Base-by-base conservation (phyloP, 2,113 vertebrate species). In the Oreochromis aureus region DNA sequence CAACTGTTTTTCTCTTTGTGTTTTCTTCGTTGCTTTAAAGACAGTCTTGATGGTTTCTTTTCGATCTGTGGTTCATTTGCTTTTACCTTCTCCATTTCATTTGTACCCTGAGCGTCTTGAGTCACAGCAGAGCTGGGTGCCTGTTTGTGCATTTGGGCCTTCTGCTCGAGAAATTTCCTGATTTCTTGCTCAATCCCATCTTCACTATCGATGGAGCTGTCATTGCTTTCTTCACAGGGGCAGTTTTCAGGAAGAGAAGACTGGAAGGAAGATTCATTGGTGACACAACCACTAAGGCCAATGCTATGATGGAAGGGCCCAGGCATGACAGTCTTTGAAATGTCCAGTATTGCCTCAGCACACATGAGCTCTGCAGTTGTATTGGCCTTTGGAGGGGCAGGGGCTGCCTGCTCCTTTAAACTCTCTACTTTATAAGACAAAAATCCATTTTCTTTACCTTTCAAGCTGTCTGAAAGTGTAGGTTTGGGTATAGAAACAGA, bases 171-270 rank as follows among this genome's bases (percentile, higher is more conserved):
- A 87, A 98, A 99, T 1, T 95, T 97, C 39, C 96, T 94, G 93
- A 99, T 99, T 92, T 99, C 98, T 87, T 97, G 98, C 90, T 99
- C 98, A 4, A 99, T 99, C 24, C 98, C 98, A 48, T 99, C 98
- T 5, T 98, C 98, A 0, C 99, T 99, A 86, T 99, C 98, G 87
- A 98, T 94, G 0, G 97, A 97, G 87, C 97, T 98, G 89, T 95
- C 97, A 51, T 98, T 97, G 1, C 97, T 97, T 53, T 93, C 92
- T 48, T 93, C 85, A 0, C 95, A 95, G 0, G 88, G 88, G 66
- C 1, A 84, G 36, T 91, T 89, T 12, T 96, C 93, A 0, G 89
- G 80, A 18, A 55, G 53, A 46, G 95, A 87, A 30, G 82, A 89
- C 54, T 1, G 95, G 81, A 22, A 8, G 12, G 86, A 73, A 12